Evolutionary conservation across 1,140 invertebrate genomes (phyloP).

Genomic region (Heliothis subflexa): DNA sequence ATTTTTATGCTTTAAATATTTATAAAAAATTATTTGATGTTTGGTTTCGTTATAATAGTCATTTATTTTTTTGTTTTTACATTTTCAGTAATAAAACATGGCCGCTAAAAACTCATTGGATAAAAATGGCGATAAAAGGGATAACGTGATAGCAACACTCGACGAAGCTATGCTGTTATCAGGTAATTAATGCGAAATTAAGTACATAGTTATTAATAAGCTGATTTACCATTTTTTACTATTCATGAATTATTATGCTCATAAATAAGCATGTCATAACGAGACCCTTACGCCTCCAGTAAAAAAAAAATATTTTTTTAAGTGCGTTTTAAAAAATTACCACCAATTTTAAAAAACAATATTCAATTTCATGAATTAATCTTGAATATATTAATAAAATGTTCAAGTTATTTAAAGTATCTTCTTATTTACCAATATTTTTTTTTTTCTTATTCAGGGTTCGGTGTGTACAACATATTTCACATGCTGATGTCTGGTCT

Average conservation of each 20-base stretch:
- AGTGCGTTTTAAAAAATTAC: too few relatives aligned
- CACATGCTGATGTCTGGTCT: conserved; percentile 86
- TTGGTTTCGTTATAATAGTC: not conserved
- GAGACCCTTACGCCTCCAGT: too few relatives aligned
- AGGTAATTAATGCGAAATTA: conserved; percentile 58
- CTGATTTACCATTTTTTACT: too few relatives aligned
- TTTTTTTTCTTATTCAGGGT: conserved; percentile 70
- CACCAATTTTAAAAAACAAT: too few relatives aligned
- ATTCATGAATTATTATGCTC: too few relatives aligned
- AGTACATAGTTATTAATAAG: not conserved
- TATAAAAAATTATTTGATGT: too few relatives aligned
- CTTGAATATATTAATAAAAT: too few relatives aligned
- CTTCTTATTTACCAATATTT: not conserved
- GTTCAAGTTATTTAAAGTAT: too few relatives aligned
- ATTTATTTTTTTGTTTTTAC: not conserved
- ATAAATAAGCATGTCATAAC: too few relatives aligned
- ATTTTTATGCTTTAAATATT: too few relatives aligned
- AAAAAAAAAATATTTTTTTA: too few relatives aligned
- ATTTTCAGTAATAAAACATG: conserved; percentile 61
- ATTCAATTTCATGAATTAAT: too few relatives aligned
- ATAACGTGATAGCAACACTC: conserved; percentile 59
- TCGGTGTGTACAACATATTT: conserved; percentile 88
- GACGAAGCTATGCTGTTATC: conserved; percentile 76
- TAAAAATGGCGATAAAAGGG: conserved; percentile 53
- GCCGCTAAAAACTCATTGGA: conserved; percentile 57